Evolutionary conservation across 1,140 invertebrate species (phyloP), one percentile per base, ranked within the genome.

Genomic region (Pomacea maculata): DNA sequence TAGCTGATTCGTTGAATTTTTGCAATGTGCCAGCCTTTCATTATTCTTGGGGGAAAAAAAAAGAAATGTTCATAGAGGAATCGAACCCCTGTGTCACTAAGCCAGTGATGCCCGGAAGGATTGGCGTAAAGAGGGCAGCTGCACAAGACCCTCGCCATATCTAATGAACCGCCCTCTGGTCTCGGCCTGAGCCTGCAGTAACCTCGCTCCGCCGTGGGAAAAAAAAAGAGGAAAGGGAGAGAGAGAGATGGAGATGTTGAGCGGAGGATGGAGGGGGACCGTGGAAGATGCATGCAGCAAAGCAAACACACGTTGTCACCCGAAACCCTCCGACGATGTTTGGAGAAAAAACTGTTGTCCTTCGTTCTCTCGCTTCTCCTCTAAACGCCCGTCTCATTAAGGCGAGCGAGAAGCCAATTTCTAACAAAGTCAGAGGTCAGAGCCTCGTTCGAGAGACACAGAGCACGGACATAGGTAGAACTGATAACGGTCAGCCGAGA

Each of bases 271-370:
- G 52, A n/a, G 19, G 52, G 74, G 21, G 12, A n/a, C 15, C 25
- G n/a, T n/a, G 3, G 74, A 75, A 34, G 55, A 57, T 8, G 54
- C 54, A 34, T 25, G 54, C 54, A 57, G n/a, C 52, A 76, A 64
- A n/a, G 14, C 21, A 57, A 76, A 76, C 75, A 76, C 75, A 64
- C 75, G n/a, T 8, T 7, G 55, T 76, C 57, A 76, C 45, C 75
- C 61, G 57, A 76, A n/a, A 25, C 75, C 75, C n/a, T 6, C 7
- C 75, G 64, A 76, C 25, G 55, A 64, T 76, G 75, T 76, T 76
- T 76, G 75, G 75, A 76, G 21, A 76, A 63, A 76, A 76, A 63
- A 76, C 75, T 76, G 75, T 76, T 63, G 11, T 64, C 75, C 75
- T 17, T 64, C 61, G 21, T 63, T 34, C 11, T 57, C 75, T 15